Evolutionary conservation across 2,113 vertebrate genomes (phyloP).

Genomic region (Eidolon helvum): DNA sequence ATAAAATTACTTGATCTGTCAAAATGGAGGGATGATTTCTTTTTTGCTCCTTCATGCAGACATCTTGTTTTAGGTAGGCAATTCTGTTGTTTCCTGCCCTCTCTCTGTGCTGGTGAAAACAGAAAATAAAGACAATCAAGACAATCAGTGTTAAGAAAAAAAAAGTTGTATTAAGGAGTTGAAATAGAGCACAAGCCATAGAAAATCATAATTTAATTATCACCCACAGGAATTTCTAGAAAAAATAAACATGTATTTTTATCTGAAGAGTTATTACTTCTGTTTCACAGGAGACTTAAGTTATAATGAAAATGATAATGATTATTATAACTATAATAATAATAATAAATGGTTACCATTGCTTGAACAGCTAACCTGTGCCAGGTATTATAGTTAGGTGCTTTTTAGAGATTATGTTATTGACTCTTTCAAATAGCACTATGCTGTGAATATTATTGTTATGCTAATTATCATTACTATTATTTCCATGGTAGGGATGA

Average conservation of each 20-base stretch:
- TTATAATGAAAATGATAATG: constrained; percentile 76
- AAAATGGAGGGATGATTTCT: constrained; percentile 81
- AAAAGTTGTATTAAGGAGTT: constrained; percentile 21
- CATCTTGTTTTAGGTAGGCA: constrained; percentile 26
- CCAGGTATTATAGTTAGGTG: neutral
- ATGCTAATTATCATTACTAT: neutral
- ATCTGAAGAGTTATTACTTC: constrained; percentile 65
- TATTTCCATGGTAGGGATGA: neutral
- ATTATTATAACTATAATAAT: constrained; percentile 21
- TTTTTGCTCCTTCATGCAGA: neutral
- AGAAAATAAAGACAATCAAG: constrained; percentile 49
- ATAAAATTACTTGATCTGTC: constrained; percentile 82
- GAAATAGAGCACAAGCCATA: neutral
- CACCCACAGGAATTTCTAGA: constrained; percentile 15
- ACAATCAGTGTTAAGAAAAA: neutral
- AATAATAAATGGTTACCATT: neutral
- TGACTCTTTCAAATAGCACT: neutral
- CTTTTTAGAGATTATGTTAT: neutral
- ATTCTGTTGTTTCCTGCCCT: neutral
- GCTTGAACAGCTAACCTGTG: neutral
- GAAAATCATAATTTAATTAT: constrained; percentile 52
- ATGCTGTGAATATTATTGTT: neutral
- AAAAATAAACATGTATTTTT: constrained; percentile 22
- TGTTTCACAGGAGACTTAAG: constrained; percentile 78
- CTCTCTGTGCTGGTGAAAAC: neutral